Percentiles rank a stretch among this genome's conserved stretches.
These are phyloP conservation scores for Oryzaephilus surinamensis DNA, from an alignment of 1,140 invertebrate species.

Conservation along the genomic window DNA sequence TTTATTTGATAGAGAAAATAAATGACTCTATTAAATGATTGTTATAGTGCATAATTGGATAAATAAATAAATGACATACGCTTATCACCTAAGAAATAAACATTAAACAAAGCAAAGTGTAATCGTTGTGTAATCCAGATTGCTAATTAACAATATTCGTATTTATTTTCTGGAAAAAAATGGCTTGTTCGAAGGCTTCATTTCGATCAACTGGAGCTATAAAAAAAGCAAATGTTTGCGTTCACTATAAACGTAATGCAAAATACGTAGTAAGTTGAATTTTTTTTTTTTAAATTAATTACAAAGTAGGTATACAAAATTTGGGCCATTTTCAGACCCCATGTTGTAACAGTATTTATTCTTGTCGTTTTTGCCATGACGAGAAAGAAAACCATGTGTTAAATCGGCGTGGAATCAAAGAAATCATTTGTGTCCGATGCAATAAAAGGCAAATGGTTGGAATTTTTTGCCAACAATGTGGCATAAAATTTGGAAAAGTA, in stretches of 20 bases:
- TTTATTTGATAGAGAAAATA: too few species aligned
- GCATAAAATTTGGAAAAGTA: constrained; percentile 67
- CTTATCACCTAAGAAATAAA: too few species aligned
- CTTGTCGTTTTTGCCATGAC: constrained; percentile 81
- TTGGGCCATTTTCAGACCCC: constrained; percentile 50
- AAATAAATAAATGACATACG: too few species aligned
- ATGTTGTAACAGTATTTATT: constrained; percentile 78
- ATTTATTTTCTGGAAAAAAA: too few species aligned
- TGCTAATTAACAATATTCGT: too few species aligned
- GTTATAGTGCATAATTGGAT: too few species aligned
- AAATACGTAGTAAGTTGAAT: constrained; percentile 73
- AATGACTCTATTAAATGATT: too few species aligned
- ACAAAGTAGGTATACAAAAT: neutral
- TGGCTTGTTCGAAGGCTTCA: too few species aligned
- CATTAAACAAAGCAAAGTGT: too few species aligned
- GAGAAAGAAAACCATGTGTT: constrained; percentile 73
- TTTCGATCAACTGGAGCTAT: too few species aligned
- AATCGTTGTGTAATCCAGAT: too few species aligned
- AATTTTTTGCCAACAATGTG: constrained; percentile 62
- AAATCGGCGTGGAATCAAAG: constrained; percentile 67
- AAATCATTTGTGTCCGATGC: constrained; percentile 72
- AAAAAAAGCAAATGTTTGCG: constrained; percentile 56
- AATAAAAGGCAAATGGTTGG: constrained; percentile 70
- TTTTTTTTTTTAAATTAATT: neutral
- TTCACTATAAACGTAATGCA: constrained; percentile 67